Evolutionary conservation across 2,888 invertebrate species (phyloP), one percentile per base, ranked within the genome.

Genomic region (Clitarchus hookeri): DNA sequence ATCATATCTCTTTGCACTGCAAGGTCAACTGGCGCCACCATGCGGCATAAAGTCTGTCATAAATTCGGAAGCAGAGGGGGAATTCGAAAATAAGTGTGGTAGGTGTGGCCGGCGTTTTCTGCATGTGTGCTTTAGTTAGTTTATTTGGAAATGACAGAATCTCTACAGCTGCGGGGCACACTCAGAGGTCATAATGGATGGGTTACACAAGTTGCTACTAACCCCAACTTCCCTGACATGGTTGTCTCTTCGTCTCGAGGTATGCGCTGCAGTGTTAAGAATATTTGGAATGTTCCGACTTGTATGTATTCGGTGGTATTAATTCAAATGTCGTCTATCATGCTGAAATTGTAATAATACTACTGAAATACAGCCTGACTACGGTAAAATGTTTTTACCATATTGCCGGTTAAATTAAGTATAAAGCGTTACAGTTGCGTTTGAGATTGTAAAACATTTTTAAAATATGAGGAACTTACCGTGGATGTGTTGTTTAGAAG

Each of bases 161-260:
- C 98, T 91, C 93, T 99, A 91, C 98, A 98, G 92, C 93, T 98
- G 88, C 95, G 98, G 92, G 99, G 99, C 87, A 98, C 97, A 91
- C 96, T 99, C 89, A 94, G 96, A 91, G 99, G 99, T 85, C 99
- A 99, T 93, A 98, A 97, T 95, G 98, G 98, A 90, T 99, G 99
- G 99, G 98, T 99, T 90, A 99, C 99, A 87, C 99, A 99, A 95
- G 99, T 99, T 90, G 99, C 99, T 85, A 99, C 99, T 87, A 99
- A 98, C 91, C 98, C 99, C 48, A 98, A 98, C 93, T 98, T 97
- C 93, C 98, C 99, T 88, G 99, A 99, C 91, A 98, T 98, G 94
- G 98, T 99, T 92, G 94, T 99, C 92, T 99, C 99, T 85, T 97
- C 99, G 88, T 99, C 99, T 89, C 95, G 99, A 94, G 99, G 99